phyloP scores from a whole-genome alignment of 2,888 invertebrate species.

The Hypomecis atomaria region DNA sequence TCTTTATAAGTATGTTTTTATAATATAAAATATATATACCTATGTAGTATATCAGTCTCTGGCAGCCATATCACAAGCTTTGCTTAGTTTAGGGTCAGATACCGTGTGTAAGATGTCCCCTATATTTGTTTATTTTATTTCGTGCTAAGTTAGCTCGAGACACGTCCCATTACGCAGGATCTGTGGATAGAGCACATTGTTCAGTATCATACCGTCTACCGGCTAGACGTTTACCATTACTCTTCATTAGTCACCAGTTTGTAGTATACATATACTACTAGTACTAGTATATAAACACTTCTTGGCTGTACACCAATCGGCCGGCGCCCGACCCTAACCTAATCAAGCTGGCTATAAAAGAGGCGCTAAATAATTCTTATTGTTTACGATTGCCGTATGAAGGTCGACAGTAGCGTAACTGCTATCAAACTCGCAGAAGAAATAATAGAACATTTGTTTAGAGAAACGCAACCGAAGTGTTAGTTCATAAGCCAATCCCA shows the following conservation, averaged over 20 bases:
- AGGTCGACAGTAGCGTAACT: conserved; percentile 11
- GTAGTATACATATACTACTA: neutral
- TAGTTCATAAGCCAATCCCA: too few relatives aligned
- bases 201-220: neutral
- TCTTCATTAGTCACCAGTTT: conserved; percentile 18
- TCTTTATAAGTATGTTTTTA: too few relatives aligned
- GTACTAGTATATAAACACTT: neutral
- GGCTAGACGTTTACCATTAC: conserved; percentile 13
- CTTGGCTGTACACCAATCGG: conserved; percentile 25
- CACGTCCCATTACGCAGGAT: too few relatives aligned
- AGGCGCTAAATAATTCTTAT: conserved; percentile 39
- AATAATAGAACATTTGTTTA: too few relatives aligned
- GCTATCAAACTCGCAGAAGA: neutral
- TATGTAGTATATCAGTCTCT: too few relatives aligned
- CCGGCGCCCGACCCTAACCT: conserved; percentile 27
- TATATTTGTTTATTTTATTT: too few relatives aligned
- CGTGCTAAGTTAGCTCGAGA: neutral
- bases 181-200: neutral
- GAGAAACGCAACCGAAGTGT: too few relatives aligned
- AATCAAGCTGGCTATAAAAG: conserved; percentile 36
- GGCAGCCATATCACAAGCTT: too few relatives aligned
- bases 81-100: too few relatives aligned
- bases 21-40: too few relatives aligned
- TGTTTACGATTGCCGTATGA: conserved; percentile 30
- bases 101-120: too few relatives aligned